Evolutionary conservation across 2,888 invertebrate genomes (phyloP).

Genomic region (Ectemnius cavifrons): DNA sequence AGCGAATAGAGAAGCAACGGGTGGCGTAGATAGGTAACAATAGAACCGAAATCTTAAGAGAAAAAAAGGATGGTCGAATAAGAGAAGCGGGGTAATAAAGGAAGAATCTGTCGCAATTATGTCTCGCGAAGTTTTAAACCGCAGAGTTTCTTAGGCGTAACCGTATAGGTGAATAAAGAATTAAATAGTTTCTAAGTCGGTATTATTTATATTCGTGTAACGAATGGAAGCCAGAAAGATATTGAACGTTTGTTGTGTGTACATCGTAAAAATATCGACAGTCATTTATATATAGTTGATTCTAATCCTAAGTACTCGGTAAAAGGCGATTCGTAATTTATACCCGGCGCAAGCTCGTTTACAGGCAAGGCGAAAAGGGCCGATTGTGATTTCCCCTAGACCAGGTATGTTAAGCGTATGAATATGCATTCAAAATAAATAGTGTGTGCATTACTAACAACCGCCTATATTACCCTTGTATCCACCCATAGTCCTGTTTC

Average conservation of each 20-base stretch:
- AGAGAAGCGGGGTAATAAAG: too few species aligned
- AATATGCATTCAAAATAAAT: slow-evolving; percentile 77
- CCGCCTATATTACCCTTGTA: slow-evolving; percentile 11
- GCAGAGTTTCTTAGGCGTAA: slow-evolving; percentile 56
- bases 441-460: slow-evolving; percentile 72
- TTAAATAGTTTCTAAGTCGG: slow-evolving; percentile 74
- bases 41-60: too few species aligned
- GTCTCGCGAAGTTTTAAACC: slow-evolving; percentile 42
- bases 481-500: neutral
- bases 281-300: slow-evolving; percentile 69
- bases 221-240: slow-evolving; percentile 64
- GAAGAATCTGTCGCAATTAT: too few species aligned
- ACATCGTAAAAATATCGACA: slow-evolving; percentile 69
- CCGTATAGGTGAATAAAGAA: slow-evolving; percentile 59
- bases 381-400: slow-evolving; percentile 76
- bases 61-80: too few species aligned
- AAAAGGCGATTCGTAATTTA: slow-evolving; percentile 67
- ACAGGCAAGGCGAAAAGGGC: slow-evolving; percentile 50
- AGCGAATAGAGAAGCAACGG: too few species aligned
- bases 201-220: slow-evolving; percentile 76
- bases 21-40: too few species aligned
- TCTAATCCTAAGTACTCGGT: slow-evolving; percentile 68
- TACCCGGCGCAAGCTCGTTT: slow-evolving; percentile 68
- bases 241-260: slow-evolving; percentile 74
- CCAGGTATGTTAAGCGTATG: slow-evolving; percentile 75